Conservation (phyloP, 2,888 invertebrate genomes). For the Geotrupes spiniger region DNA sequence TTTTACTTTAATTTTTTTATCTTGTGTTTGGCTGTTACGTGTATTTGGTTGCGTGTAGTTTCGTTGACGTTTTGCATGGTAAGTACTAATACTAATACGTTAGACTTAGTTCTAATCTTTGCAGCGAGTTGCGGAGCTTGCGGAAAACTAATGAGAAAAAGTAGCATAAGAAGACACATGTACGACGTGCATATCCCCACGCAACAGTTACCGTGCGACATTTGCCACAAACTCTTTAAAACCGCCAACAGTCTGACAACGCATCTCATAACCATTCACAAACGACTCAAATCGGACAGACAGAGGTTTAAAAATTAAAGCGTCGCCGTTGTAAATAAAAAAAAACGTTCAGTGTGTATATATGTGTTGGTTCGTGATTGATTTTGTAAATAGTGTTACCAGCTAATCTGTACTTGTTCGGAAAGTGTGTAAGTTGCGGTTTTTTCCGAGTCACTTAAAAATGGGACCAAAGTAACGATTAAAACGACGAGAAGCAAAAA, state of each 20-base stretch:
- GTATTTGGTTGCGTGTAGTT: conserved; percentile 18
- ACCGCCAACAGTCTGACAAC: conserved; percentile 40
- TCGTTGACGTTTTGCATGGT: conserved; percentile 39
- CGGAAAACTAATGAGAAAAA: conserved; percentile 41
- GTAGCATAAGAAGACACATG: conserved; percentile 40
- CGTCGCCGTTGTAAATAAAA: too few species aligned
- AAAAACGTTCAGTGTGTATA: conserved; percentile 6
- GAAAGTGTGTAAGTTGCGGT: conserved; percentile 6
- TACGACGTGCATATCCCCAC: conserved; percentile 41
- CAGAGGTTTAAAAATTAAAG: conserved; percentile 18
- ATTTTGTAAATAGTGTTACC: neutral
- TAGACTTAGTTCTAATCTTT: conserved; percentile 28
- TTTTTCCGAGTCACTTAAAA: too few species aligned
- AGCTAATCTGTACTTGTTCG: neutral
- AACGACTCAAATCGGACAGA: conserved; percentile 33
- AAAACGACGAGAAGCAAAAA: too few species aligned
- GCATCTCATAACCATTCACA: conserved; percentile 40
- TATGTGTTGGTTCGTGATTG: neutral
- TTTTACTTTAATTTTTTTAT: conserved; percentile 11
- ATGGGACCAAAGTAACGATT: too few species aligned
- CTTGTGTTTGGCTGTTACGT: conserved; percentile 21
- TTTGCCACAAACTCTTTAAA: conserved; percentile 42
- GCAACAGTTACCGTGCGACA: conserved; percentile 38
- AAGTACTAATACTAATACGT: conserved; percentile 37
- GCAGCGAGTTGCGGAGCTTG: conserved; percentile 39